Base-by-base conservation (phyloP, 2,113 vertebrate species). In the Nettapus auritus region DNA sequence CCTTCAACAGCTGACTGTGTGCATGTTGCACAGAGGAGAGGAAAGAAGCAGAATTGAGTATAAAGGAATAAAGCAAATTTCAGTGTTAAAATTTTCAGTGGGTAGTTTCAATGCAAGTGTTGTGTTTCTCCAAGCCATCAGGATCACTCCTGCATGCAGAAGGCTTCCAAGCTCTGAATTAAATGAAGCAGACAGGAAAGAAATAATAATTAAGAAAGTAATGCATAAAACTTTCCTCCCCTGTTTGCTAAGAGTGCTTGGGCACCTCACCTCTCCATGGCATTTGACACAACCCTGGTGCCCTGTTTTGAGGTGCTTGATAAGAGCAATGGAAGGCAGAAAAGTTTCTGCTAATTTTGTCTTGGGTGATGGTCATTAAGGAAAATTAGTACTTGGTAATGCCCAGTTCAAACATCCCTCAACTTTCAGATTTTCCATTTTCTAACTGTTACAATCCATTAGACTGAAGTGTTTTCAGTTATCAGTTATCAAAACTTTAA, bases 201-300 rank as follows among this genome's bases (percentile, higher is more conserved):
- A 36, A 76, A 60, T 3, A 55, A 16, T 53, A 76, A 22, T 23
- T 8, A 60, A 5, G 29, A 64, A 34, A 11, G 16, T 44, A 56
- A 76, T 15, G 15, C 0, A 0, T 48, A 66, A 91, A 53, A 62
- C 7, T 13, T 66, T 62, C 26, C 9, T 55, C 20, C 5, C 13
- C 3, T 55, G 8, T 42, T 28, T 44, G 33, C 26, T 48, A 25
- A n/a, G 40, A 25, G 29, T 13, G 15, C 20, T 34, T 31, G 19
- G 48, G 33, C 76, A 23, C 9, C 38, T 64, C 20, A 23, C 8
- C 44, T 66, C 20, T 18, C 38, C 62, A 44, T 36, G 14, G 14
- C 2, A 1, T 31, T 57, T 22, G 55, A 42, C 18, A 9, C 36
- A 70, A 64, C 4, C 69, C 46, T 4, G 0, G 1, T 33, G 22